These are phyloP conservation scores for Rhizomys pruinosus DNA, from an alignment of 2,113 vertebrate species.

Conservation along the genomic window DNA sequence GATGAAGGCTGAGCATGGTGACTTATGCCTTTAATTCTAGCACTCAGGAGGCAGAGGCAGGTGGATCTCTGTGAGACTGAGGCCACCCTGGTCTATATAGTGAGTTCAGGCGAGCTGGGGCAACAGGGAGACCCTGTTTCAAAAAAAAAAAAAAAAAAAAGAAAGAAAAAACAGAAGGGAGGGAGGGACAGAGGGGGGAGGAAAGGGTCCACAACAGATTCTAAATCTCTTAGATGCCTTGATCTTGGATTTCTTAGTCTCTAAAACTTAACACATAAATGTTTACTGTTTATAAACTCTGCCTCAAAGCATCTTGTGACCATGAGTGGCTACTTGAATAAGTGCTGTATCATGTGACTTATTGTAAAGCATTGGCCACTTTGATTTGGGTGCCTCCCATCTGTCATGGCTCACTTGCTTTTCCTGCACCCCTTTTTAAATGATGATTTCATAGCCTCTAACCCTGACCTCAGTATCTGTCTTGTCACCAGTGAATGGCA, in stretches of 20 bases:
- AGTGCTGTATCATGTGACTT: neutral
- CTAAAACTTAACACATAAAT: neutral
- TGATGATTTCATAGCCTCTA: neutral
- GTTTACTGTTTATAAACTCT: neutral
- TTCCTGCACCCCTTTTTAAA: neutral
- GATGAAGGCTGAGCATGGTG: too few species aligned
- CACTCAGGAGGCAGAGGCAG: too few species aligned
- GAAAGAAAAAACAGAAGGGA: too few species aligned
- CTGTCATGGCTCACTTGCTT: neutral
- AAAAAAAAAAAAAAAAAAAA: neutral
- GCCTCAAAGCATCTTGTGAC: neutral
- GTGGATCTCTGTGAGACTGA: too few species aligned
- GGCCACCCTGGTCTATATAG: too few species aligned
- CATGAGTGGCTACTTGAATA: neutral
- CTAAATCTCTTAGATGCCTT: neutral
- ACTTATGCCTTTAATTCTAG: too few species aligned
- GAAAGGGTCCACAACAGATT: neutral
- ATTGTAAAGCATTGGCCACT: neutral
- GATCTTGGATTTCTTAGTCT: neutral
- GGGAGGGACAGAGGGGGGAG: too few species aligned
- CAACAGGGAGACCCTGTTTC: too few species aligned
- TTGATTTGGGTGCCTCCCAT: neutral
- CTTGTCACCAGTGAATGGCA: neutral
- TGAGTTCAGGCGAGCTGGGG: too few species aligned
- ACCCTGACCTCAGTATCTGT: neutral